phyloP scores from a whole-genome alignment of 2,888 invertebrate genomes.

The Eumacrocentrus americanus region DNA sequence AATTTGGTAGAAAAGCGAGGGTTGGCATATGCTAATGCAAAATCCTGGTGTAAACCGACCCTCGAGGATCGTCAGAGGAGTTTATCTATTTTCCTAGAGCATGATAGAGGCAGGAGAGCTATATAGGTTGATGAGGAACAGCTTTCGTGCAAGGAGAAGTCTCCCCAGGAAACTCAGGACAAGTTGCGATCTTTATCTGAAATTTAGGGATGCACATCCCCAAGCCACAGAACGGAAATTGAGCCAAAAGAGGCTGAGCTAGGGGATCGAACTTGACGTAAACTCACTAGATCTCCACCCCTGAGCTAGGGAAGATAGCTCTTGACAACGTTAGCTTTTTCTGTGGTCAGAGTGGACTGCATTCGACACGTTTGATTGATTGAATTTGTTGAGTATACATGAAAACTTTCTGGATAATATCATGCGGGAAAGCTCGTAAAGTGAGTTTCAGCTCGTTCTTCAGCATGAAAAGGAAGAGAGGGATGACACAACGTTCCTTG shows the following conservation, averaged over 20 bases:
- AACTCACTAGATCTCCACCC: too few relatives aligned
- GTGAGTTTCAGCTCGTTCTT: conserved; percentile 2
- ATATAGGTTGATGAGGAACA: background rate
- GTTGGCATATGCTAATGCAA: conserved; percentile 43
- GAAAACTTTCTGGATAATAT: background rate
- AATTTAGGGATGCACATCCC: conserved; percentile 47
- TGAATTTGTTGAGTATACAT: conserved; percentile 2
- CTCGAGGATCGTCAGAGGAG: conserved; percentile 21
- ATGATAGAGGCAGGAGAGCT: conserved; percentile 20
- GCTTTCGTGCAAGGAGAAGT: background rate
- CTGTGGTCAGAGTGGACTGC: background rate
- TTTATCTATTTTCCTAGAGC: conserved; percentile 28
- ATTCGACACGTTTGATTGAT: conserved; percentile 12
- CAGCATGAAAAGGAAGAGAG: background rate
- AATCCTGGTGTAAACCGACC: conserved; percentile 31
- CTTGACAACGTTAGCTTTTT: conserved; percentile 13
- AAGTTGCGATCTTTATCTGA: conserved; percentile 56
- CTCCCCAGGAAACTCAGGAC: conserved; percentile 45
- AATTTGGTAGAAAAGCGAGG: conserved; percentile 17
- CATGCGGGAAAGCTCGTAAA: background rate
- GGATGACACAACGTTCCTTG: background rate
- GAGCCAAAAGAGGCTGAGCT: conserved; percentile 31
- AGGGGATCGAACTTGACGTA: too few relatives aligned
- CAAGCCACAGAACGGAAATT: conserved; percentile 35
- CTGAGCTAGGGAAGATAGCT: background rate